Conservation (phyloP, 1,140 invertebrate genomes). For the Pogonomyrmex californicus region DNA sequence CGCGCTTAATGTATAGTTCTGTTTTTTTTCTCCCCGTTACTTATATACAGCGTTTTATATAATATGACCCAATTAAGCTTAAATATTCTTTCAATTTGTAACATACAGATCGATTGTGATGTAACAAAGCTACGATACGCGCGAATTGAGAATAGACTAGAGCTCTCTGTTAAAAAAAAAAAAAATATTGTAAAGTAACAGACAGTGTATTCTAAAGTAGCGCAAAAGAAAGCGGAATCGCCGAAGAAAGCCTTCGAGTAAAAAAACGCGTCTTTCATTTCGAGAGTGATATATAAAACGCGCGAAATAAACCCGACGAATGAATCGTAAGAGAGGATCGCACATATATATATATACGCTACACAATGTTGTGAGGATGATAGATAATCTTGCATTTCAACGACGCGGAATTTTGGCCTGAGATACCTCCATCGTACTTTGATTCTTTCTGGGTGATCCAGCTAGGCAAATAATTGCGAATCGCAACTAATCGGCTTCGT, state of each 20-base stretch:
- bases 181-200: neutral
- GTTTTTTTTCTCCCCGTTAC: neutral
- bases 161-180: slow-evolving; percentile 2
- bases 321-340: slow-evolving; percentile 2
- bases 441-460: neutral
- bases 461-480: neutral
- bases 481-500: neutral
- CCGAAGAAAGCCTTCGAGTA: neutral
- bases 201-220: neutral
- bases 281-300: neutral
- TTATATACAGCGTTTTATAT: neutral
- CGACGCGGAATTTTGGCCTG: neutral
- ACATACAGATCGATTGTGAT: slow-evolving; percentile 22
- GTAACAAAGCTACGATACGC: neutral
- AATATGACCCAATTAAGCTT: neutral
- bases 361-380: neutral
- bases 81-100: slow-evolving; percentile 40
- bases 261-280: neutral
- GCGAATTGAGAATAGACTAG: neutral
- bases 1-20: slow-evolving; percentile 20
- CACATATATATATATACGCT: neutral
- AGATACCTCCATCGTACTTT: neutral
- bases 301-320: neutral
- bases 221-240: neutral
- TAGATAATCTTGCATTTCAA: slow-evolving; percentile 20